These are phyloP conservation scores for Aptenodytes forsteri DNA, from an alignment of 2,113 vertebrate genomes.

Conservation along the genomic window DNA sequence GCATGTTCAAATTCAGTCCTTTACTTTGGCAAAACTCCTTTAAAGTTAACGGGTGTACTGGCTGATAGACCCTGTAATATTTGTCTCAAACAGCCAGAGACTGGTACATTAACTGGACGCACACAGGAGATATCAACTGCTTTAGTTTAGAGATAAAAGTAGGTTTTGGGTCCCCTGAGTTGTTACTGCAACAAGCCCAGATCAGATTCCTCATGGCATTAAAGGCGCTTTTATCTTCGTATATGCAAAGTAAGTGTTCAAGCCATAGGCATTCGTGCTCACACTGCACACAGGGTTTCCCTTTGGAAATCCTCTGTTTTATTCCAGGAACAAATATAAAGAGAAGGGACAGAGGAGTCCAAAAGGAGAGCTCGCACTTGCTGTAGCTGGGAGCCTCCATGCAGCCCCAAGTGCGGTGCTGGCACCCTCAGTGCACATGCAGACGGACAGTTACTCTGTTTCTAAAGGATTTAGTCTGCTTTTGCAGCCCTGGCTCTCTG, in stretches of 20 bases:
- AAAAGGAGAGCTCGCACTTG: background rate
- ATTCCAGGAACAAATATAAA: background rate
- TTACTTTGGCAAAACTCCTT: background rate
- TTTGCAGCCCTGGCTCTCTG: background rate
- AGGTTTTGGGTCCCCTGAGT: background rate
- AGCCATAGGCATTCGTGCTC: accelerated
- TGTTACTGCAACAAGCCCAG: background rate
- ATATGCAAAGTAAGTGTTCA: background rate
- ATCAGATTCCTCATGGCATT: background rate
- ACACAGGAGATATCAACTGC: background rate
- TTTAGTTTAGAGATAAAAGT: background rate
- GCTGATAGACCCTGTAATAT: background rate
- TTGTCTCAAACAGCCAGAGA: background rate
- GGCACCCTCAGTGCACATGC: background rate
- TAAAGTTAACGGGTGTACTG: background rate
- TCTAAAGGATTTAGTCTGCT: background rate
- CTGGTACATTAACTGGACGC: background rate
- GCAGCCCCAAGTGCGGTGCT: accelerated
- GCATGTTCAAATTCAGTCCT: background rate
- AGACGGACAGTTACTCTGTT: accelerated
- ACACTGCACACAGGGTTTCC: background rate
- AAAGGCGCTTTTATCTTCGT: background rate
- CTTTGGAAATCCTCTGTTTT: background rate
- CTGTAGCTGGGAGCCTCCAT: accelerated
- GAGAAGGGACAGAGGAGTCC: background rate